Percentiles rank a stretch among this genome's conserved stretches.
Evolutionary conservation across 2,113 vertebrate species (phyloP).

Genomic region (Ammodytes marinus): DNA sequence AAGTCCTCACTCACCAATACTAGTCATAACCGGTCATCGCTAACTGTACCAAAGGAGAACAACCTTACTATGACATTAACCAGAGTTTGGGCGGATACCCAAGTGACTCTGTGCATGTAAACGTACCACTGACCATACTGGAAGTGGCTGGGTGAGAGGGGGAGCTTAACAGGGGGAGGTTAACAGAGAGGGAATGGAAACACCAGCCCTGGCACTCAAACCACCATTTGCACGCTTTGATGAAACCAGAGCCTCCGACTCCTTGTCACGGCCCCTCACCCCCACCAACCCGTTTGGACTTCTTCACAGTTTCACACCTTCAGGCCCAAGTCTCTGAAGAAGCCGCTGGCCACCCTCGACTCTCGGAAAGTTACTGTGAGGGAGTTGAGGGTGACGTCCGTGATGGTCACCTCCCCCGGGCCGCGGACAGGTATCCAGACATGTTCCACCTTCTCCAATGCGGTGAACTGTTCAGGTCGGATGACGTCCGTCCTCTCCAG

Average conservation of each 20-base stretch:
- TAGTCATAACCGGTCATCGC: neutral
- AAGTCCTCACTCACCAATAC: neutral
- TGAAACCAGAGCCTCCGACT: neutral
- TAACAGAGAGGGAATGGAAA: slow-evolving; percentile 6
- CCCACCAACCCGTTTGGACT: neutral
- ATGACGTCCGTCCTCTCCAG: slow-evolving; percentile 40
- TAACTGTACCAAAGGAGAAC: neutral
- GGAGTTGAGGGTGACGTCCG: slow-evolving; percentile 97
- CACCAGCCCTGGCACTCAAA: neutral
- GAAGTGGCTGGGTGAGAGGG: slow-evolving; percentile 5
- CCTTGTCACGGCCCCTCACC: neutral
- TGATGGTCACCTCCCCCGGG: slow-evolving; percentile 93
- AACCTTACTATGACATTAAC: slow-evolving; percentile 7
- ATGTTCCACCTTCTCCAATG: slow-evolving; percentile 47
- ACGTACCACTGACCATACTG: slow-evolving; percentile 36
- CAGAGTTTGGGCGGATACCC: neutral
- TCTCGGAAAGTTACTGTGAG: slow-evolving; percentile 98
- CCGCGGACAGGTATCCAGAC: slow-evolving; percentile 69
- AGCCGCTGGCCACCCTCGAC: slow-evolving; percentile 92
- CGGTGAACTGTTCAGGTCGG: neutral
- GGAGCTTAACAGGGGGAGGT: neutral
- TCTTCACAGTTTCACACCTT: slow-evolving; percentile 81
- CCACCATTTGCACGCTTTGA: neutral
- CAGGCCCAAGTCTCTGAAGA: slow-evolving; percentile 91
- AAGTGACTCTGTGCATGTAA: slow-evolving; percentile 72